These are phyloP conservation scores for Geococcyx californianus DNA, from an alignment of 2,113 vertebrate genomes.

Conservation along the genomic window DNA sequence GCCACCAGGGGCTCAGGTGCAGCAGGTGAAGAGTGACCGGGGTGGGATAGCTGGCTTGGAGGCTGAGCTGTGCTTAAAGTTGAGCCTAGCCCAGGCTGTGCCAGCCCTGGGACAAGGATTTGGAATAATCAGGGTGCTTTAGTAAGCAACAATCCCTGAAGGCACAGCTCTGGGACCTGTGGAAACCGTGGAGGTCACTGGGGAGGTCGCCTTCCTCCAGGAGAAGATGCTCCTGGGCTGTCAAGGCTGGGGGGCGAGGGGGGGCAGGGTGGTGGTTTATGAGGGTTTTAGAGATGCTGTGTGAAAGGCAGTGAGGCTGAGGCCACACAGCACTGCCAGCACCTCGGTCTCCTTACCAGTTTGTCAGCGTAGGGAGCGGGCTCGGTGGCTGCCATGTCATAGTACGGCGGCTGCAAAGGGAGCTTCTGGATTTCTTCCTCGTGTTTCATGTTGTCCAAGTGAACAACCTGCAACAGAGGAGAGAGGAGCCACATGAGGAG, in stretches of 20 bases:
- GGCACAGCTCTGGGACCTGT: neutral
- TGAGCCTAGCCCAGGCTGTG: neutral
- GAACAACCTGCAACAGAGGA: slow-evolving; percentile 79
- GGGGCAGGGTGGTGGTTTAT: too few relatives aligned
- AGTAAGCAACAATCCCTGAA: neutral
- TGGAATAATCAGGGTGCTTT: neutral
- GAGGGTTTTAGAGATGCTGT: neutral
- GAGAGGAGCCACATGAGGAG: neutral
- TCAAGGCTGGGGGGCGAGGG: neutral
- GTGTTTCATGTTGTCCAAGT: slow-evolving; percentile 79
- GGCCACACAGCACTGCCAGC: neutral
- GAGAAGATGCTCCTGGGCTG: neutral
- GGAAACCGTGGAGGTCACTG: too few relatives aligned
- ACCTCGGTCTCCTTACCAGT: slow-evolving; percentile 79
- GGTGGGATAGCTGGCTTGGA: neutral
- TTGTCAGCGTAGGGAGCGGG: slow-evolving; percentile 82
- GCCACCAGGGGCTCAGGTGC: neutral
- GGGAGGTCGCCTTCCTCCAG: neutral
- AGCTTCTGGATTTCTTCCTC: slow-evolving; percentile 86
- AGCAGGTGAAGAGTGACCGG: neutral
- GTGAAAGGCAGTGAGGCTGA: neutral
- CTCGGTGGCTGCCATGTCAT: slow-evolving; percentile 85
- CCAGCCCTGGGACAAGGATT: neutral
- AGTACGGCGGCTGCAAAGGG: slow-evolving; percentile 86
- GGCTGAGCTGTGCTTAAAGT: neutral